phyloP scores from a whole-genome alignment of 2,888 invertebrate species.

The Eulithis prunata region DNA sequence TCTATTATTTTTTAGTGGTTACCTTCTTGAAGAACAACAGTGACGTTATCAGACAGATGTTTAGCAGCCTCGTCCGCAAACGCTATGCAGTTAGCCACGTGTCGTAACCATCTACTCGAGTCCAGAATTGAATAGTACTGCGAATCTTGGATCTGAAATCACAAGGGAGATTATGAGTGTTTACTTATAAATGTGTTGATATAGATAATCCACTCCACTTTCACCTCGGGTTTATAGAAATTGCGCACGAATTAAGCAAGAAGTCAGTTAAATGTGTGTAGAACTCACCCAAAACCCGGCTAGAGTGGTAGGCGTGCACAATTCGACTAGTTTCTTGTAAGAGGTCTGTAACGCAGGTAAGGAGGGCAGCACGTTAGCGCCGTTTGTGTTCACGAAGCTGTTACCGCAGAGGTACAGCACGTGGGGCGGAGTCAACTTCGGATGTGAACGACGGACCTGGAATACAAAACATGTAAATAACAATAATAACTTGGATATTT shows the following conservation, averaged over 20 bases:
- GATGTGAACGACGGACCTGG: constrained; percentile 77
- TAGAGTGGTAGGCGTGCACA: constrained; percentile 91
- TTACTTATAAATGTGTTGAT: no score
- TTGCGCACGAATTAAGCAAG: no score
- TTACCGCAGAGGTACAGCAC: constrained; percentile 74
- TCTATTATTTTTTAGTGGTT: neutral
- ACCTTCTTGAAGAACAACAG: constrained; percentile 95
- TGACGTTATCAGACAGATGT: constrained; percentile 85
- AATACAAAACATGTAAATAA: neutral
- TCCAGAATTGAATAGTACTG: constrained; percentile 91
- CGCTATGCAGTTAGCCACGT: constrained; percentile 90
- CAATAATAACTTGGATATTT: no score
- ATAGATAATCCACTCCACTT: no score
- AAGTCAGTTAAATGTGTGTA: no score
- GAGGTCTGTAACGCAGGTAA: constrained; percentile 64
- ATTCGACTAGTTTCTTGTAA: constrained; percentile 88
- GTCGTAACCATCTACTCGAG: constrained; percentile 93
- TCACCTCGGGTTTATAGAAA: no score
- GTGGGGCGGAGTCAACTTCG: constrained; percentile 73
- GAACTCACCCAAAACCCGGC: constrained; percentile 84
- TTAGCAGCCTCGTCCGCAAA: constrained; percentile 89
- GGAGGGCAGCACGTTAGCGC: constrained; percentile 60
- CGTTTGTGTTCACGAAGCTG: constrained; percentile 49
- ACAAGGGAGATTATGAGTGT: neutral
- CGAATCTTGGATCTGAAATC: constrained; percentile 88